Conservation (phyloP, 2,113 vertebrate species). For the Elephantulus edwardii region DNA sequence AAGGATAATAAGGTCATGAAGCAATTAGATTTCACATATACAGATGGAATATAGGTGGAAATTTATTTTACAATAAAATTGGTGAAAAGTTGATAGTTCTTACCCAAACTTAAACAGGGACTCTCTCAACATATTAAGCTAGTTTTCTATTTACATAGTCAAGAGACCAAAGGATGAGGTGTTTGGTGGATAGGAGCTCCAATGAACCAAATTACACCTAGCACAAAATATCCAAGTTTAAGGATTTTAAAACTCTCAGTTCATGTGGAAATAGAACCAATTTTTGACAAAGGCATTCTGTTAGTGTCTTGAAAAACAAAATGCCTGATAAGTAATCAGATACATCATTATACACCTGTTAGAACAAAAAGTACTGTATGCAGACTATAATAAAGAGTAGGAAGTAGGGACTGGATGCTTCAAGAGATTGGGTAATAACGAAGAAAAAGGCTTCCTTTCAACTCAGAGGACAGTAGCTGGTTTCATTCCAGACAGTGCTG, state of each 20-base stretch:
- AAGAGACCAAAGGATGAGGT: not conserved
- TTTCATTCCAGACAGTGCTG: constrained; percentile 67
- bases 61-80: not conserved
- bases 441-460: constrained; percentile 74
- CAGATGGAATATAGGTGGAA: not conserved
- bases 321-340: constrained; percentile 67
- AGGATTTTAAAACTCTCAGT: constrained; percentile 11
- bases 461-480: constrained; percentile 70
- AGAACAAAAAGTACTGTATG: constrained; percentile 70
- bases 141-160: not conserved
- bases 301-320: constrained; percentile 63
- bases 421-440: constrained; percentile 68
- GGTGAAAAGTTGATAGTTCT: constrained; percentile 30
- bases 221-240: not conserved
- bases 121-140: not conserved
- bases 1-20: not conserved
- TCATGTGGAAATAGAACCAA: constrained; percentile 14
- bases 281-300: constrained; percentile 29
- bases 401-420: constrained; percentile 67
- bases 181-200: not conserved
- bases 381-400: constrained; percentile 63
- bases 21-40: constrained; percentile 44
- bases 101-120: constrained; percentile 14
- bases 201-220: constrained; percentile 25
- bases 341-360: constrained; percentile 64